Conservation (phyloP, 1,140 invertebrate species). For the Manduca sexta region DNA sequence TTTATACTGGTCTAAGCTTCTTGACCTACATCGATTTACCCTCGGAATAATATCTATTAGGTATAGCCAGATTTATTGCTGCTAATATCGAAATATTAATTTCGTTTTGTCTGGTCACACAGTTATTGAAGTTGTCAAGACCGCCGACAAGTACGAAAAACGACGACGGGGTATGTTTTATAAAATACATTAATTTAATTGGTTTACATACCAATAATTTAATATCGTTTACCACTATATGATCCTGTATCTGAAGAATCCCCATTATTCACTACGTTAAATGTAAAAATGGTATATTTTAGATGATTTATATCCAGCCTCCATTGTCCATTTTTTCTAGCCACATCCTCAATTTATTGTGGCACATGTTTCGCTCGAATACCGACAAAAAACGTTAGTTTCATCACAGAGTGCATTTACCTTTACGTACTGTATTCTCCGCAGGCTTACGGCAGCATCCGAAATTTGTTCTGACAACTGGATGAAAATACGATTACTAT, state of each 20-base stretch:
- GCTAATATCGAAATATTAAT: background rate
- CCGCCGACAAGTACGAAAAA: background rate
- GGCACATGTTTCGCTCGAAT: conserved; percentile 62
- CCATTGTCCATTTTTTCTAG: conserved; percentile 68
- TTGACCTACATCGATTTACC: no score
- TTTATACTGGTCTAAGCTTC: no score
- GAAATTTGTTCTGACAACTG: conserved; percentile 5
- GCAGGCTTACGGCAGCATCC: conserved; percentile 17
- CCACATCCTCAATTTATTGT: conserved; percentile 68
- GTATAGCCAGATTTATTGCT: no score
- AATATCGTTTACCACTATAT: background rate
- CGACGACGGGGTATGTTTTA: conserved; percentile 1
- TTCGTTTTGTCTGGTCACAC: no score
- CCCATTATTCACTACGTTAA: background rate
- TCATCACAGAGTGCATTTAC: conserved; percentile 36
- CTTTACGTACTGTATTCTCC: conserved; percentile 27
- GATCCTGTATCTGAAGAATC: background rate
- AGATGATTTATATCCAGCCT: conserved; percentile 12
- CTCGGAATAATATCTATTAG: no score
- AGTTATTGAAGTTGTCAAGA: conserved; percentile 4
- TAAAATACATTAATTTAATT: background rate
- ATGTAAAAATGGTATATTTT: conserved; percentile 1
- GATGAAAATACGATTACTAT: conserved; percentile 10
- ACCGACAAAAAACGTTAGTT: conserved; percentile 51
- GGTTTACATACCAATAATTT: background rate